Evolutionary conservation across 2,113 vertebrate genomes (phyloP), one percentile per base, ranked within the genome.

Genomic region (Gambusia affinis): DNA sequence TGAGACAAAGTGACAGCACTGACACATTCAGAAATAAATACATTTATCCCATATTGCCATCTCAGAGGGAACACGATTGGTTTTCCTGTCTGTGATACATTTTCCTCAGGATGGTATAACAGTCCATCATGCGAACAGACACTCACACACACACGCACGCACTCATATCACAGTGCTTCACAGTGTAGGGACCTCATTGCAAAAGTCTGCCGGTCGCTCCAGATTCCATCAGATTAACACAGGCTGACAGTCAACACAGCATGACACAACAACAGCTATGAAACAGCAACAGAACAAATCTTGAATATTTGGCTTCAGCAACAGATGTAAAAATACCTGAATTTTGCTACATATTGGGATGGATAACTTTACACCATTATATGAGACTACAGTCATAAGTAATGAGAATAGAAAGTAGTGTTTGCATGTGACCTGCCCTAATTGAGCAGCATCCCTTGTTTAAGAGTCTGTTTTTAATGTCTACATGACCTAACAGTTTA

Each of bases 291-390:
- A 78, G 67, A 88, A 88, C 37, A 88, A 60, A 81, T 73, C 15
- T 76, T 24, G 70, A 85, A 84, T 92, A 92, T 93, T 93, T 95
- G 92, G 93, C 77, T 91, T 93, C 70, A 82, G 75, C 75, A 85
- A 92, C 78, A 87, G 79, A 90, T 84, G 80, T 87, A 88, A 91
- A 91, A 90, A 89, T 91, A 92, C 89, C 87, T 93, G 91, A 92
- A 90, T 90, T 86, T 87, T 85, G 88, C 89, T 89, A 91, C 85
- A 83, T 80, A 81, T 86, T 47, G 57, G 51, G 87, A 90, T 79
- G 80, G 83, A 89, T 79, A 86, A 90, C 79, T 78, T 76, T 89
- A 83, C 31, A 79, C 62, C 39, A 78, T 75, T 60, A 85, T 51
- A 84, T 78, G 64, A 80, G 78, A 80, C 80, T 65, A 71, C 54